A percentile compares a stretch with the other conserved stretches of the same genome.
Evolutionary conservation across 2,797 vertebrate species (phyloP).

Genomic region (Eulemur coronatus): DNA sequence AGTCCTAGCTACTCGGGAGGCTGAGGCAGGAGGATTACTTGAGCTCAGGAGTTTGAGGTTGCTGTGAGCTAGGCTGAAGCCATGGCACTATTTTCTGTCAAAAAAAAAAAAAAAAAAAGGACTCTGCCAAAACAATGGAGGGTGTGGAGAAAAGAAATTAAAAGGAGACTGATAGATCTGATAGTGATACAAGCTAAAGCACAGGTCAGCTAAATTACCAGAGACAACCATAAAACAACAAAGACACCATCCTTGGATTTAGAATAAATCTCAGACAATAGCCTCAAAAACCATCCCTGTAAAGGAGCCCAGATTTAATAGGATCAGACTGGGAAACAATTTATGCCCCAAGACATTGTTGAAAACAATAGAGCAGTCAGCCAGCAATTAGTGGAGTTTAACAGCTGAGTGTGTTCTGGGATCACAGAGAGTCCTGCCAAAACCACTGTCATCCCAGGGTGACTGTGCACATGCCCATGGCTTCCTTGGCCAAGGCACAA

Average conservation of each 20-base stretch:
- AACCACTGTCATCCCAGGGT: not conserved
- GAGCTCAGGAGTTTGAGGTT: no score
- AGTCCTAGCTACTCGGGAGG: no score
- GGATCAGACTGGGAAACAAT: not conserved
- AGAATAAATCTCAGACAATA: constrained; percentile 9
- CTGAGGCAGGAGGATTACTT: no score
- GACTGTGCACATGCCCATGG: not conserved
- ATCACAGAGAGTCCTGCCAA: not conserved
- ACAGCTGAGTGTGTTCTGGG: not conserved
- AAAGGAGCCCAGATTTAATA: not conserved
- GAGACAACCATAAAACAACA: not conserved
- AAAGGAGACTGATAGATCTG: not conserved
- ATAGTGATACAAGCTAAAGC: not conserved
- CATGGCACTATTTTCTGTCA: no score
- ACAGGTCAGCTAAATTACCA: not conserved
- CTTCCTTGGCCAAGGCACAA: not conserved
- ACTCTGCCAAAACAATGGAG: not conserved
- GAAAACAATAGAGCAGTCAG: not conserved
- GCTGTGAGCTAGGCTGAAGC: no score
- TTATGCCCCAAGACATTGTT: not conserved
- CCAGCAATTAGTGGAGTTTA: not conserved
- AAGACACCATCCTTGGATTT: not conserved
- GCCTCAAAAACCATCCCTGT: not conserved
- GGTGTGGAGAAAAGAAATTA: not conserved
- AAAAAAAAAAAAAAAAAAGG: not conserved